Base-by-base conservation (phyloP, 2,888 invertebrate genomes). In the Sphecodes monilicornis region DNA sequence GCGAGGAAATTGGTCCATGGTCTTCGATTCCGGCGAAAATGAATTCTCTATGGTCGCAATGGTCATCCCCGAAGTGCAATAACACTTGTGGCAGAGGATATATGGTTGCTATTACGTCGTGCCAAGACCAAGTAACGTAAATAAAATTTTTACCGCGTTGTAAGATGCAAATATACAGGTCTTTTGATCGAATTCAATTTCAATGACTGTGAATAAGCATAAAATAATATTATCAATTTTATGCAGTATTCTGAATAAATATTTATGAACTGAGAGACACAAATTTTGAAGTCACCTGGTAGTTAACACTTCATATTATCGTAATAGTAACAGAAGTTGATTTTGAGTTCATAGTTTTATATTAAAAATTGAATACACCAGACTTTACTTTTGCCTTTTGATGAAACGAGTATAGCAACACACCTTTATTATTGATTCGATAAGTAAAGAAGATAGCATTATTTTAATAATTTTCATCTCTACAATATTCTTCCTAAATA, bases 91-190 rank as follows among this genome's bases (percentile, higher is more conserved):
- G 91, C 22, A 84, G 88, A n/a, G 92, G 92, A 71, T 89, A 91
- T 70, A 84, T 93, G 70, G 87, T 89, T 76, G 91, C 90, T 18
- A 90, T 92, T 84, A 92, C 95, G 10, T 91, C 91, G 54, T 95
- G 95, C 90, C 92, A 94, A 81, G 94, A 95, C 90, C 93, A 92
- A 89, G 91, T 93, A 86, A 95, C 94, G 95, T 95, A 90, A 92
- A 92, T 92, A 84, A 69, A 78, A 76, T 66, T 32, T 75, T 41
- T 4, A 46, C 10, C 74, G 66, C 36, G 50, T 60, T 71, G 29
- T 22, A 60, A 50, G 22, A 64, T 26, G 60, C 29, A 60, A 60
- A 16, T 29, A 10, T 16, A 29, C n/a, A n/a, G 11, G n/a, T 54
- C 11, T n/a, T n/a, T n/a, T n/a, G n/a, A n/a, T 54, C n/a, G n/a